phyloP scores from a whole-genome alignment of 1,140 invertebrate species.

The Adoxophyes honmai region DNA sequence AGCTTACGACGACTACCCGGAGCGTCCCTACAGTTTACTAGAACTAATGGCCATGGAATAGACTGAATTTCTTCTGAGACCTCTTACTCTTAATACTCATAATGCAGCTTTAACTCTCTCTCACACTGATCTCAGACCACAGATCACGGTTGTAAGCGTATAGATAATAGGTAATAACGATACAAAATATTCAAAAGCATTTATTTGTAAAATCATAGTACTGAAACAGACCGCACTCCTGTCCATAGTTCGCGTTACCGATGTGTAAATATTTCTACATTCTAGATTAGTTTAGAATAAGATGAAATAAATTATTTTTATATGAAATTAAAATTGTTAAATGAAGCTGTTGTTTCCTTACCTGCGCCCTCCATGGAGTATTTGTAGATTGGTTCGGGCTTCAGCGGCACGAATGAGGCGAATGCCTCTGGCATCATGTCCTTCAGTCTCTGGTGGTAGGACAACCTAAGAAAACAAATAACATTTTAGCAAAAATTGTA shows the following conservation, averaged over 20 bases:
- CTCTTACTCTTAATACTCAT: constrained; percentile 28
- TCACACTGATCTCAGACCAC: constrained; percentile 30
- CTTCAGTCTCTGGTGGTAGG: constrained; percentile 95
- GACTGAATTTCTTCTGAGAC: constrained; percentile 43
- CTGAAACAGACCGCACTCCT: not conserved
- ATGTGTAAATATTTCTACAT: constrained; percentile 61
- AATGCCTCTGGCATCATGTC: constrained; percentile 95
- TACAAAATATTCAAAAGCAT: constrained; percentile 48
- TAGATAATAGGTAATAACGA: constrained; percentile 7
- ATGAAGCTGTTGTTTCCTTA: constrained; percentile 66
- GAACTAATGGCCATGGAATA: constrained; percentile 71
- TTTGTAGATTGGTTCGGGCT: constrained; percentile 89
- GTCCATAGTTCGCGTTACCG: constrained; percentile 23
- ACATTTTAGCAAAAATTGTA: too few species aligned
- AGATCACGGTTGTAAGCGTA: constrained; percentile 18
- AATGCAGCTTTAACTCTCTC: constrained; percentile 43
- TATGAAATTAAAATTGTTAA: constrained; percentile 31
- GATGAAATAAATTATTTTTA: constrained; percentile 47
- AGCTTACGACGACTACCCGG: constrained; percentile 36
- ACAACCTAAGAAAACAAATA: constrained; percentile 82
- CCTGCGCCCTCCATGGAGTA: constrained; percentile 89
- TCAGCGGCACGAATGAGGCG: constrained; percentile 88
- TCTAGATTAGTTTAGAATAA: constrained; percentile 53
- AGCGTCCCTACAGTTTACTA: constrained; percentile 49
- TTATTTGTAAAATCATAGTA: constrained; percentile 31